Conservation (phyloP, 1,140 invertebrate species). For the Tetranychus urticae region DNA sequence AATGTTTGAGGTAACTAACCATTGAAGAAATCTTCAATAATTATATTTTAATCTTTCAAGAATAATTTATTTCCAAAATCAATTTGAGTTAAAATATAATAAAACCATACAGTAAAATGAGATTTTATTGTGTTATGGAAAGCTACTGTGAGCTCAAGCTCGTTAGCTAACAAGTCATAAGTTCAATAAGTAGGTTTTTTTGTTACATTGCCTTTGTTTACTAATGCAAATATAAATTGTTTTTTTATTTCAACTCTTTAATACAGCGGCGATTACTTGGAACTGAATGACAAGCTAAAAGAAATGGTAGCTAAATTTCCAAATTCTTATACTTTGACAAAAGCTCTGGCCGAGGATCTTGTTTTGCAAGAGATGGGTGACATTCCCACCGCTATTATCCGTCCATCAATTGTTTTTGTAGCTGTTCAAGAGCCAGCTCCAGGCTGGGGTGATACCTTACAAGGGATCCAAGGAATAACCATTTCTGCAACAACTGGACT, state of each 20-base stretch:
- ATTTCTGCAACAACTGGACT: slow-evolving; percentile 42
- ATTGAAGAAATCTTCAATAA: too few relatives aligned
- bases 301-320: slow-evolving; percentile 32
- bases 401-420: slow-evolving; percentile 67
- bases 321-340: slow-evolving; percentile 64
- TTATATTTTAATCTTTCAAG: too few relatives aligned
- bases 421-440: neutral
- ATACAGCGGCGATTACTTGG: slow-evolving; percentile 4
- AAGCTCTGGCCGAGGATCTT: slow-evolving; percentile 50
- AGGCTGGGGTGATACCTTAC: slow-evolving; percentile 68
- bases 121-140: too few relatives aligned
- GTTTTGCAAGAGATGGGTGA: slow-evolving; percentile 65
- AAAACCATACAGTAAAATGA: too few relatives aligned
- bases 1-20: neutral
- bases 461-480: slow-evolving; percentile 83
- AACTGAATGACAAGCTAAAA: neutral
- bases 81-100: too few relatives aligned
- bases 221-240: slow-evolving; percentile 35
- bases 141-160: too few relatives aligned
- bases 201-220: slow-evolving; percentile 30
- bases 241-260: slow-evolving; percentile 23
- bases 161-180: too few relatives aligned
- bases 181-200: neutral
- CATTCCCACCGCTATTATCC: slow-evolving; percentile 50
- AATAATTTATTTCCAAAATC: too few relatives aligned